Base-by-base conservation (phyloP, 2,797 vertebrate genomes). In the Tachyglossus aculeatus region DNA sequence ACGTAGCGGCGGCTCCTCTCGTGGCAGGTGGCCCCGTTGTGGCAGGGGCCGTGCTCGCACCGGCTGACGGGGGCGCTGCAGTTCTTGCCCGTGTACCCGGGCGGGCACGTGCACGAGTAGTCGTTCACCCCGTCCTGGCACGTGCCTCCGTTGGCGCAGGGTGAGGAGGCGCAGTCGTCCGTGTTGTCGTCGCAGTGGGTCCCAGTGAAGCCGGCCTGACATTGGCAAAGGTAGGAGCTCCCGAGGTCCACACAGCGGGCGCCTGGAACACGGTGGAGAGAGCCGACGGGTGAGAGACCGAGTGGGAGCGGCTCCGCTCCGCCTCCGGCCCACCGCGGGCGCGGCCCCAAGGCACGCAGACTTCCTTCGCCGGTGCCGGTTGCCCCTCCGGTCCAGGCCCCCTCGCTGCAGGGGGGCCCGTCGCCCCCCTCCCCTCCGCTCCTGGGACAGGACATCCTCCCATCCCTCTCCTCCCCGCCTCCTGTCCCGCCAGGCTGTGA, bases 21-120 rank as follows among this genome's bases (percentile, higher is more conserved):
- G 0, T 99, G 96, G 92, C 98, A 99, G 54, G 96, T 98, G 76
- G 96, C 98, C 47, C 97, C 98, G 1, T 99, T 99, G 90, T 99
- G 98, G 87, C 98, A 99, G 6, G 97, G 97, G 64, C 91, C 94
- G 50, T 98, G 96, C 64, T 95, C 91, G 1, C 98, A 99, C 77
- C 94, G 94, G 85, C 95, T 96, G 86, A 98, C 85, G 0, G 95
- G 95, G 4, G 92, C 84, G 39, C 95, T 98, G 89, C 98, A 99
- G 92, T 98, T 98, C 87, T 94, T 96, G 63, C 96, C 97, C 0
- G 93, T 95, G 82, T 98, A 99, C 43, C 97, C 98, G 0, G 97
- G 96, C 1, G 96, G 96, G 54, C 98, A 99, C 60, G 90, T 96
- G 77, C 98, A 99, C 43, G 93, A 96, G 86, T 96, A 98, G 65